Base-by-base conservation (phyloP, 1,140 invertebrate genomes). In the Gonioctena quinquepunctata region DNA sequence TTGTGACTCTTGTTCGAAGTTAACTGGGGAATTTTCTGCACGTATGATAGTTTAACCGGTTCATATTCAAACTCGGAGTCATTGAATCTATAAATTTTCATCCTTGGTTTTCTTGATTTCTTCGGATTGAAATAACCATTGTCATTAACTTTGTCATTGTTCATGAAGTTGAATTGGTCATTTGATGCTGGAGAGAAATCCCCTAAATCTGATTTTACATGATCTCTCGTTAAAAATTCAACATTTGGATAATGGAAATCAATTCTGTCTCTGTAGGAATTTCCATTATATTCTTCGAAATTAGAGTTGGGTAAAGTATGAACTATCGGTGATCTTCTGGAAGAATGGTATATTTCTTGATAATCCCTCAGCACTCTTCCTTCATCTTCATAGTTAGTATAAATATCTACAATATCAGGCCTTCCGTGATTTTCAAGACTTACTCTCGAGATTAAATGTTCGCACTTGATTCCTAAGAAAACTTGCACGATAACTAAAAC, bases 11-110 rank as follows among this genome's bases (percentile, higher is more conserved):
- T n/a, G 4, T 6, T 21, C 28, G 66, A 54, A 26, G 48, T 54
- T 8, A 50, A 13, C 64, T 68, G 71, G 1, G 71, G 49, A 3
- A 73, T 69, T 62, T 76, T 76, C 23, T 73, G 69, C 0, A 73
- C 62, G 33, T 73, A 63, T 0, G 70, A 68, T 33, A 25, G n/a
- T 70, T 48, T 19, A 8, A 59, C 22, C 66, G 42, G 8, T 70
- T 66, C 7, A 62, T 74, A 18, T 50, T 26, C 18, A 59, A 66
- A 25, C 33, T 54, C 8, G 52, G 68, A 28, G 27, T 57, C 4
- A 3, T 50, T 54, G 28, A 25, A 8, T 18, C 49, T 18, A 1
- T 27, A 7, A 48, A 48, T 3, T 54, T 57, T 23, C 22, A 26
- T 6, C 27, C 52, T 33, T 42, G 27, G 16, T 28, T 42, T 48